These are phyloP conservation scores for Strigamia maritima DNA, from an alignment of 2,888 invertebrate genomes.

Conservation along the genomic window DNA sequence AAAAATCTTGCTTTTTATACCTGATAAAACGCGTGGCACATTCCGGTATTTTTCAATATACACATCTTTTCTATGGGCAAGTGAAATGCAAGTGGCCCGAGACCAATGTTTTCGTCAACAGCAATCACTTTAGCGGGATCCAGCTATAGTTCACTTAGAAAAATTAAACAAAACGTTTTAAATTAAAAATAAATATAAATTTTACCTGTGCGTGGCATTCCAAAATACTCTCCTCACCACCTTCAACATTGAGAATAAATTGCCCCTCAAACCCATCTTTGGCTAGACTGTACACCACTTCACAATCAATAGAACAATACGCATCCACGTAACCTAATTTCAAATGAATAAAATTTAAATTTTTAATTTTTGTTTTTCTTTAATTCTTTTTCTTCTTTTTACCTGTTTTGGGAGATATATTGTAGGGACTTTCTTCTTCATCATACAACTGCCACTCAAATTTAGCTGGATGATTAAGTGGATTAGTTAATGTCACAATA, in stretches of 20 bases:
- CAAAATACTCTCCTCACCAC: background rate
- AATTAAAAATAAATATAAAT: background rate
- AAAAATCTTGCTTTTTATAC: background rate
- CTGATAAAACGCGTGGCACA: background rate
- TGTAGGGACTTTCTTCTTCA: background rate
- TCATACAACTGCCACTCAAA: background rate
- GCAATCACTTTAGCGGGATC: slow-evolving; percentile 3
- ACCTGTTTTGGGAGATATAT: background rate
- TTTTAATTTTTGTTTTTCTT: too few species aligned
- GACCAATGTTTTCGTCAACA: background rate
- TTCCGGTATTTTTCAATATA: background rate
- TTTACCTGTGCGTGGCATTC: background rate
- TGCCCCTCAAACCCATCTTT: background rate
- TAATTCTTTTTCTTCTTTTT: background rate
- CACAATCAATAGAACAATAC: background rate
- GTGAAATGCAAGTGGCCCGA: background rate
- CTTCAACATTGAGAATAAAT: background rate
- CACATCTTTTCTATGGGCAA: background rate
- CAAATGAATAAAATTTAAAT: background rate
- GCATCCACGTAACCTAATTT: background rate
- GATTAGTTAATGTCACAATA: slow-evolving; percentile 2
- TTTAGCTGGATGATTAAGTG: background rate
- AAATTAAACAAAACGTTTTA: background rate
- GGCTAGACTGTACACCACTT: background rate
- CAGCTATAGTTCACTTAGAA: background rate